Percentiles rank a stretch among this genome's conserved stretches.
These are phyloP conservation scores for Apis laboriosa DNA, from an alignment of 1,140 invertebrate species.

Conservation along the genomic window DNA sequence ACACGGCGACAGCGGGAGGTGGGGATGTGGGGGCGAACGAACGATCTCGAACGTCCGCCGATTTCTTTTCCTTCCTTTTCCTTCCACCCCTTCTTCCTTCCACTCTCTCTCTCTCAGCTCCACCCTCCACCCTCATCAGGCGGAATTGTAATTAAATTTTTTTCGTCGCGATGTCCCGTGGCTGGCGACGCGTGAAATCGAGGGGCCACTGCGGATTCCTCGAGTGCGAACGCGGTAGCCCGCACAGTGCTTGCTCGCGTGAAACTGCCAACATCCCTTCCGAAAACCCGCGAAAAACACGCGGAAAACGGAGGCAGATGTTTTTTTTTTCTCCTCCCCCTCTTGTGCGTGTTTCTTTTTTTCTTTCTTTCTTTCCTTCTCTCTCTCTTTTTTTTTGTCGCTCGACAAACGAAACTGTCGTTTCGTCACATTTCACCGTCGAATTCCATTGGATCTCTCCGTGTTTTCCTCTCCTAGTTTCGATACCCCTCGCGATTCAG, in stretches of 20 bases:
- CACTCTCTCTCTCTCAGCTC: too few relatives aligned
- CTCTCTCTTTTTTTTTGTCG: neutral
- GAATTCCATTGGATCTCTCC: neutral
- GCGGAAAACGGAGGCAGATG: neutral
- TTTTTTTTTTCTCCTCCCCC: neutral
- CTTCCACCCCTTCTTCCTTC: too few relatives aligned
- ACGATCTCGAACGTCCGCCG: neutral
- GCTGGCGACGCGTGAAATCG: conserved; percentile 58
- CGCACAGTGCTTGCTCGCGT: conserved; percentile 59
- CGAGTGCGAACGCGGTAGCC: conserved; percentile 50
- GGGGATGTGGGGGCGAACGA: too few relatives aligned
- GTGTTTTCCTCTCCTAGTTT: neutral
- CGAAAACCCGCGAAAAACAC: neutral
- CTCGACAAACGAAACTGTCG: neutral
- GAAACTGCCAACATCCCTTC: conserved; percentile 48
- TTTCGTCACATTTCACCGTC: neutral
- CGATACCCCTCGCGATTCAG: too few relatives aligned
- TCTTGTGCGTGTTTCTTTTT: neutral
- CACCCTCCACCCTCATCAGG: too few relatives aligned
- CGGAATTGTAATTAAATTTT: conserved; percentile 61
- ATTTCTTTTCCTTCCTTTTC: neutral
- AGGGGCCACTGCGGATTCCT: conserved; percentile 61
- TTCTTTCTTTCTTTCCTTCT: neutral
- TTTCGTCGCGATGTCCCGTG: conserved; percentile 56
- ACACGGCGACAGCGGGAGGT: too few relatives aligned